phyloP scores from a whole-genome alignment of 2,888 invertebrate species.

The Eupithecia insigniata region DNA sequence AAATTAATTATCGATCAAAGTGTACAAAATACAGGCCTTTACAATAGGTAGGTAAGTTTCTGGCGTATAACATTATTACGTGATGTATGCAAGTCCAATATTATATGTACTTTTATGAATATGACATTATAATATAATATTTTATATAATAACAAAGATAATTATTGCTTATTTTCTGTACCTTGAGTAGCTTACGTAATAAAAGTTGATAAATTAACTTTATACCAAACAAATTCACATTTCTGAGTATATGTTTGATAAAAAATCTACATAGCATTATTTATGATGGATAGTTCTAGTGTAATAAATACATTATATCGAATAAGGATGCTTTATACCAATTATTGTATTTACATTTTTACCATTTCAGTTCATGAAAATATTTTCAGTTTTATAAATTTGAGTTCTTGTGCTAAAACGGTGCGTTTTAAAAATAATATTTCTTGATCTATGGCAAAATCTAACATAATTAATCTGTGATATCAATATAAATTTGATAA shows the following conservation, averaged over 20 bases:
- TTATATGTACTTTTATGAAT: slow-evolving; percentile 52
- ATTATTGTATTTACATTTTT: slow-evolving; percentile 29
- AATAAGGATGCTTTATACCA: slow-evolving; percentile 12
- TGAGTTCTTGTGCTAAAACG: slow-evolving; percentile 5
- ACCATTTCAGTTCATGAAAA: slow-evolving; percentile 16
- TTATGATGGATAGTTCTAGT: slow-evolving; percentile 20
- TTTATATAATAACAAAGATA: slow-evolving; percentile 55
- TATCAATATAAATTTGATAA: slow-evolving; percentile 12
- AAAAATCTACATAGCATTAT: slow-evolving; percentile 17
- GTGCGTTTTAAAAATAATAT: slow-evolving; percentile 5
- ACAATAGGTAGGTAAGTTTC: slow-evolving; percentile 71
- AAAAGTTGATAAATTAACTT: slow-evolving; percentile 24
- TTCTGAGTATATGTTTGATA: slow-evolving; percentile 6
- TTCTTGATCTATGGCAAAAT: background rate
- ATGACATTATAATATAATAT: slow-evolving; percentile 54
- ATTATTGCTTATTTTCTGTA: slow-evolving; percentile 74
- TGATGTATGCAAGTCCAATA: slow-evolving; percentile 65
- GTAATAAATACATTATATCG: slow-evolving; percentile 21
- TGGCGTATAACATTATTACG: slow-evolving; percentile 65
- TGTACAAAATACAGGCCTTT: slow-evolving; percentile 83
- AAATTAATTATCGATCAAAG: slow-evolving; percentile 78
- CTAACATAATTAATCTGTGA: background rate
- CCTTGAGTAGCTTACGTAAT: slow-evolving; percentile 57
- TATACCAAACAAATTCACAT: slow-evolving; percentile 52
- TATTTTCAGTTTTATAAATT: slow-evolving; percentile 1